phyloP scores from a whole-genome alignment of 2,113 vertebrate genomes.

The Nymphicus hollandicus region DNA sequence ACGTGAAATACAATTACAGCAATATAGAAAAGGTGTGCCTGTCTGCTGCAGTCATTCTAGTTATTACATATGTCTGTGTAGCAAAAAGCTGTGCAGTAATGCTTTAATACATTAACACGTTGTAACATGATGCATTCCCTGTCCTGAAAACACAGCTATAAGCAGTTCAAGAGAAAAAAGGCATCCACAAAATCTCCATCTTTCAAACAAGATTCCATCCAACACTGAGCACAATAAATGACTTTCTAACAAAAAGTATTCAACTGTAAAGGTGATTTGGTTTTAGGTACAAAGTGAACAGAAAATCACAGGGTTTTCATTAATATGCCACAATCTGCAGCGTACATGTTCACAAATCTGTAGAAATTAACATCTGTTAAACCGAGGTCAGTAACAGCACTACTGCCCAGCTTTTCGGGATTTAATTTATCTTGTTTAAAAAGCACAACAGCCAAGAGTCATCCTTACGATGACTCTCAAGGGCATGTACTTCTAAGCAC shows the following conservation, averaged over 20 bases:
- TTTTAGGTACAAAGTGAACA: neutral
- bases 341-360: neutral
- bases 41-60: neutral
- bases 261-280: neutral
- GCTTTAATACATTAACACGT: neutral
- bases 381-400: neutral
- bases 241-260: neutral
- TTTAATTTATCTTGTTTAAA: neutral
- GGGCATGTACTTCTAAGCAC: accelerated
- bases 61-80: neutral
- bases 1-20: neutral
- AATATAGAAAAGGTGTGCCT: neutral
- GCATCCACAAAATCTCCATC: neutral
- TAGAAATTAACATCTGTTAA: neutral
- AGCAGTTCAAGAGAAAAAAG: neutral
- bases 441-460: neutral
- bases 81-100: neutral
- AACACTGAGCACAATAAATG: neutral
- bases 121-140: neutral
- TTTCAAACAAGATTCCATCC: neutral
- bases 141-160: neutral
- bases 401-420: neutral
- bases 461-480: neutral
- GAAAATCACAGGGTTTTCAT: neutral
- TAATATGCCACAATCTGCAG: neutral